A percentile compares a stretch with the other conserved stretches of the same genome.
These are phyloP conservation scores for Bombus pyrosoma DNA, from an alignment of 1,140 invertebrate species.

Conservation along the genomic window DNA sequence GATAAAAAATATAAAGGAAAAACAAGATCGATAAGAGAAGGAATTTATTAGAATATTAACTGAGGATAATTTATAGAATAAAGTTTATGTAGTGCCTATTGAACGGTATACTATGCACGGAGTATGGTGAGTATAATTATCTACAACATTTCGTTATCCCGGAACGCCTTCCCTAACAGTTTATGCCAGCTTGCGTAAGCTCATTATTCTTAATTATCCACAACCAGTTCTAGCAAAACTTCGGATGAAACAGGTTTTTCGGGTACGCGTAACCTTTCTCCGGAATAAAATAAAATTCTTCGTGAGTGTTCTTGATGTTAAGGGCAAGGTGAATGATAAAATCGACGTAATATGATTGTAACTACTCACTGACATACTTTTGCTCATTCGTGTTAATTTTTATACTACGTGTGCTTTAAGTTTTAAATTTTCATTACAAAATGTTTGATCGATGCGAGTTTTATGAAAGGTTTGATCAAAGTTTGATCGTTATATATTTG, in stretches of 20 bases:
- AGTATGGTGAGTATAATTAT: not conserved
- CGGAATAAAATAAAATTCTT: not conserved
- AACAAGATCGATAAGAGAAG: not conserved
- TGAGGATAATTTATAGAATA: not conserved
- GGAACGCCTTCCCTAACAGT: conserved; percentile 20
- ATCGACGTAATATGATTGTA: not conserved
- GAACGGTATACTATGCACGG: too few relatives aligned
- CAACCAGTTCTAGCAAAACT: conserved; percentile 18
- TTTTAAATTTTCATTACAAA: not conserved
- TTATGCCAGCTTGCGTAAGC: conserved; percentile 31
- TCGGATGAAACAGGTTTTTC: conserved; percentile 41
- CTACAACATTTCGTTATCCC: conserved; percentile 27
- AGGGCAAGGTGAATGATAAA: not conserved
- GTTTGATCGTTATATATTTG: too few relatives aligned
- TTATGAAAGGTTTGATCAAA: too few relatives aligned
- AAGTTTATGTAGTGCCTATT: too few relatives aligned
- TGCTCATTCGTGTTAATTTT: not conserved
- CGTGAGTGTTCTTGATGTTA: not conserved
- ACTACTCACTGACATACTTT: not conserved
- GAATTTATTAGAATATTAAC: not conserved
- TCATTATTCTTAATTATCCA: conserved; percentile 45
- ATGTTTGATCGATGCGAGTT: not conserved
- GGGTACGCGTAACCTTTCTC: not conserved
- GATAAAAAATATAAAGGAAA: not conserved
- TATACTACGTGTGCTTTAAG: not conserved